Percentiles rank a stretch among this genome's conserved stretches.
phyloP scores from a whole-genome alignment of 2,113 vertebrate species.

The Coptodon bakossiorum region DNA sequence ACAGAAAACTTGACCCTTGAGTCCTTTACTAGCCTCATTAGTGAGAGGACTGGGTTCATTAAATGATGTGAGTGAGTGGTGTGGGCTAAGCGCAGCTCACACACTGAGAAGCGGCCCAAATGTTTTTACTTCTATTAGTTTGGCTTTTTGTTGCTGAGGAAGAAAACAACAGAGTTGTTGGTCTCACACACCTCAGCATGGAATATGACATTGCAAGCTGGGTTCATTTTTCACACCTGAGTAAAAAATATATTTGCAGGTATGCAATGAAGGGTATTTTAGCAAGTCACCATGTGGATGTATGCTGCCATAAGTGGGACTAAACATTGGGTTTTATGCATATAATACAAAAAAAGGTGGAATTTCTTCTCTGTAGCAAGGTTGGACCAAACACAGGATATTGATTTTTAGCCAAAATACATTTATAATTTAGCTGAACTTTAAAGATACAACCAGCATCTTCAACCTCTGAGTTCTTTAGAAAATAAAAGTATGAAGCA shows the following conservation, averaged over 20 bases:
- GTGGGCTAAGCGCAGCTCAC: constrained; percentile 22
- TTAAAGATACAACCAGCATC: neutral
- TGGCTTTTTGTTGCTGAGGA: neutral
- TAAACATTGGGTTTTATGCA: neutral
- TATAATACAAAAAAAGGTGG: neutral
- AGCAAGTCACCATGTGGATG: neutral
- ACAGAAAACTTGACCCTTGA: constrained; percentile 36
- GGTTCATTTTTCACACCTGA: neutral
- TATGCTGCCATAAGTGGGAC: neutral
- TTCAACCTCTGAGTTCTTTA: neutral
- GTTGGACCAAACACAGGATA: neutral
- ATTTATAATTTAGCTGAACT: neutral
- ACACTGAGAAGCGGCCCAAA: constrained; percentile 11
- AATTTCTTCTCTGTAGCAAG: neutral
- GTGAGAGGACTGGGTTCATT: constrained; percentile 59
- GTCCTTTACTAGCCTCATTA: constrained; percentile 60
- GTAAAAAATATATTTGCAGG: neutral
- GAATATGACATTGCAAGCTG: neutral
- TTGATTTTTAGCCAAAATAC: neutral
- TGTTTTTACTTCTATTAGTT: constrained; percentile 1
- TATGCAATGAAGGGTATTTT: neutral
- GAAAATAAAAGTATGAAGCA: neutral
- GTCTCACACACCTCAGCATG: neutral
- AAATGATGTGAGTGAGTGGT: constrained; percentile 42
- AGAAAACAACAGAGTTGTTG: neutral